Evolutionary conservation across 2,888 invertebrate species (phyloP).

Genomic region (Eupeodes luniger): DNA sequence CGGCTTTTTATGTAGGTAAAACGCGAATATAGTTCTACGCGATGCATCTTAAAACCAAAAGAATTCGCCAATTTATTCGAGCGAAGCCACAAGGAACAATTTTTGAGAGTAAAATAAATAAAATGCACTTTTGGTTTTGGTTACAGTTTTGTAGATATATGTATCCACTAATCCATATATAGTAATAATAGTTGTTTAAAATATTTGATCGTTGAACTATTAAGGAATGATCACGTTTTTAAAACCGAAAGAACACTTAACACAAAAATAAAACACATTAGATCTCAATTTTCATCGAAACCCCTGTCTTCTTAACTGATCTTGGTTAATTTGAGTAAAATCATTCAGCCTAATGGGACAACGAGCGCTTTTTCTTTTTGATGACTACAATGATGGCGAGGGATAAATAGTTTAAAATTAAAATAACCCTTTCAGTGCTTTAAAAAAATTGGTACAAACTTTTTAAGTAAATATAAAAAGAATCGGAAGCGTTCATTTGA

Average conservation of each 20-base stretch:
- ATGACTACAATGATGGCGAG: neutral
- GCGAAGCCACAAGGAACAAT: neutral
- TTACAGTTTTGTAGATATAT: neutral
- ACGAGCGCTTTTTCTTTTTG: no score
- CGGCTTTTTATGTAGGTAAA: neutral
- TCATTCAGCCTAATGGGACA: neutral
- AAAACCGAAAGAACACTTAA: neutral
- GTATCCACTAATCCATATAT: conserved; percentile 8
- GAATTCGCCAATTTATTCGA: neutral
- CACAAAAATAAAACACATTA: neutral
- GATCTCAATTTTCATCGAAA: conserved; percentile 9
- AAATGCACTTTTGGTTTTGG: conserved; percentile 28
- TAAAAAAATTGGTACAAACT: no score
- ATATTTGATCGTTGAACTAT: conserved; percentile 39
- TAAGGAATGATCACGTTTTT: conserved; percentile 51
- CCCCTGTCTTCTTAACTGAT: neutral
- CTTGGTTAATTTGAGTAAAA: neutral
- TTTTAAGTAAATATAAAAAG: no score
- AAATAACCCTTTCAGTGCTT: no score
- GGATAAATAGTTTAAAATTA: neutral
- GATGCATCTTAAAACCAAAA: conserved; percentile 40
- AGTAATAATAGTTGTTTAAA: conserved; percentile 22
- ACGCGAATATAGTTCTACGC: neutral
- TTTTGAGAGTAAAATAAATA: conserved; percentile 31
- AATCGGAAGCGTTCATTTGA: no score